Evolutionary conservation across 2,797 vertebrate genomes (phyloP), one percentile per base, ranked within the genome.

Genomic region (Eremophila alpestris): DNA sequence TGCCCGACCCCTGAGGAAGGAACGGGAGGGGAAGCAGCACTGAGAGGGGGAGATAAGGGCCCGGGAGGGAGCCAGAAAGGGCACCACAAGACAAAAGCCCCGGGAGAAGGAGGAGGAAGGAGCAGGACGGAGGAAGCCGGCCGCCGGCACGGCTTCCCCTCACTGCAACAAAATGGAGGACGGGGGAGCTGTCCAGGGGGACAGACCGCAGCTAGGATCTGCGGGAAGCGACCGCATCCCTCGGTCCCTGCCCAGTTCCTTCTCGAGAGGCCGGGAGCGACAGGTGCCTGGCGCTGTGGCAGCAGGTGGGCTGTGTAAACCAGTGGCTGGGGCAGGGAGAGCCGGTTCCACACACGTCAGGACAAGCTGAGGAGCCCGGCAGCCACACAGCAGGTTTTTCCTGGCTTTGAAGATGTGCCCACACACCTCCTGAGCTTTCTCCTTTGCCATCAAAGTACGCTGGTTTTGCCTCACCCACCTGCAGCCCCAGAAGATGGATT

Each of bases 91-190:
- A 69, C 40, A 73, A 75, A 87, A 68, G 23, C 24, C 14, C 11
- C 24, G 14, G 13, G 48, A 48, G 15, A 16, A 65, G 63, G 36
- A 74, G 30, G 52, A 76, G 45, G 55, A 63, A 63, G 30, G 46
- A 62, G 75, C 17, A 30, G 68, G 19, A 65, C 20, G 46, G 58
- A 73, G 78, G 68, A 70, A 71, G 77, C 26, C 4, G 19, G 16
- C 46, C 19, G 36, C 22, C 62, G 21, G 26, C 23, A 6, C 40
- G 6, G 36, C 36, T 69, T 67, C 52, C 27, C 40, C 32, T 80
- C 30, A 3, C 14, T 74, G 82, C 82, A 43, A 46, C 89, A 94
- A 96, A 93, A 96, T 94, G 95, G 95, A 95, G 88, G 94, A 27
- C 68, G 8, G 36, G 6, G 21, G 49, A 30, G 32, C 36, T 46